Evolutionary conservation across 2,797 vertebrate species (phyloP).

Genomic region (Semaprochilodus insignis): DNA sequence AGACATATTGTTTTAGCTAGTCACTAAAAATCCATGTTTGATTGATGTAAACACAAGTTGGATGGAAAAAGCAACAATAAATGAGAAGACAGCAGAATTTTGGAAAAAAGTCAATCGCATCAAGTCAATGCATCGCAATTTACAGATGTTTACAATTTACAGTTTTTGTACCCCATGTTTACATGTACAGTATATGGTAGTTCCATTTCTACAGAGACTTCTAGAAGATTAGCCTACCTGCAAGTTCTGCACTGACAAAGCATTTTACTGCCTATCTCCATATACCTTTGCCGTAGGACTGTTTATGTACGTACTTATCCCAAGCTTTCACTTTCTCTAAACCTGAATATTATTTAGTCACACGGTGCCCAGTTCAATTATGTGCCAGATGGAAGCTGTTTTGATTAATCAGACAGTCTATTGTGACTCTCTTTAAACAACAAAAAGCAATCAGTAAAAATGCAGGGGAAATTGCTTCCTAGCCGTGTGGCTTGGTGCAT

Average conservation of each 20-base stretch:
- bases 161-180: not conserved
- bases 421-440: constrained; percentile 66
- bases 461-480: constrained; percentile 77
- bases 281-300: constrained; percentile 2
- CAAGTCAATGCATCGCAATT: no score
- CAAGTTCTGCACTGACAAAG: not conserved
- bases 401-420: constrained; percentile 68
- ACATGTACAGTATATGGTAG: not conserved
- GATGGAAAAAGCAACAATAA: no score
- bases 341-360: constrained; percentile 54
- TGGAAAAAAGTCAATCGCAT: no score
- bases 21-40: no score
- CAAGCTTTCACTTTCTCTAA: constrained; percentile 34
- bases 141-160: no score
- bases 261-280: not conserved
- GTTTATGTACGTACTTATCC: not conserved
- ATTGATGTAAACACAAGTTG: no score
- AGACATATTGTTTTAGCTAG: no score
- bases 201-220: not conserved
- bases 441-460: constrained; percentile 76
- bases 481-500: constrained; percentile 69
- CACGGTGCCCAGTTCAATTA: constrained; percentile 47
- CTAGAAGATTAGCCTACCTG: not conserved
- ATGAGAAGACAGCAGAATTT: no score
- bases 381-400: constrained; percentile 72